A percentile compares a stretch with the other conserved stretches of the same genome.
Evolutionary conservation across 2,113 vertebrate genomes (phyloP).

Genomic region (Osmerus eperlanus): DNA sequence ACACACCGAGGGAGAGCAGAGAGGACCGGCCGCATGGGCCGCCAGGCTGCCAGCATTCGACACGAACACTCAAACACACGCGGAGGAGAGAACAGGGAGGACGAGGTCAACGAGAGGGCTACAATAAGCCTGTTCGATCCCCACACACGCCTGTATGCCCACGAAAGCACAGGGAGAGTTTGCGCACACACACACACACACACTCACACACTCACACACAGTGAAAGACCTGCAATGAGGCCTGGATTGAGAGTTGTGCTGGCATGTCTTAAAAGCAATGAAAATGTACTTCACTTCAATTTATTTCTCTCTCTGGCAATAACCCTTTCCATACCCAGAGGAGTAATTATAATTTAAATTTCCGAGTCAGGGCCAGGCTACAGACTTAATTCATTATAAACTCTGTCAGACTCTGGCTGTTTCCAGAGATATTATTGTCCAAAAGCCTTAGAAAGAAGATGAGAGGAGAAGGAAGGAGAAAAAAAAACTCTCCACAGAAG

Average conservation of each 20-base stretch:
- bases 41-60: neutral
- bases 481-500: slow-evolving; percentile 61
- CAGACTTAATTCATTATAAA: slow-evolving; percentile 76
- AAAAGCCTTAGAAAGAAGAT: slow-evolving; percentile 72
- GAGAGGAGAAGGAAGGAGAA: slow-evolving; percentile 51
- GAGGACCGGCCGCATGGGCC: neutral
- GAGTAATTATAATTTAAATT: slow-evolving; percentile 83
- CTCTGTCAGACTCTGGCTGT: slow-evolving; percentile 69
- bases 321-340: slow-evolving; percentile 70
- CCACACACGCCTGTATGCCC: too few species aligned
- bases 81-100: neutral
- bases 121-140: too few species aligned
- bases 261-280: slow-evolving; percentile 66
- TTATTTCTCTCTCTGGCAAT: slow-evolving; percentile 74
- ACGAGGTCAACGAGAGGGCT: neutral
- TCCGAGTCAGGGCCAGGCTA: slow-evolving; percentile 73
- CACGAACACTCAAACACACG: neutral
- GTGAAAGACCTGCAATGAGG: slow-evolving; percentile 45
- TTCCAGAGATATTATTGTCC: slow-evolving; percentile 71
- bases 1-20: neutral
- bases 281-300: slow-evolving; percentile 74
- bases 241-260: slow-evolving; percentile 63
- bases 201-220: slow-evolving; percentile 55
- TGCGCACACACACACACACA: slow-evolving; percentile 33
- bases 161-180: neutral